Base-by-base conservation (phyloP, 1,140 invertebrate genomes). In the Tigriopus japonicus region DNA sequence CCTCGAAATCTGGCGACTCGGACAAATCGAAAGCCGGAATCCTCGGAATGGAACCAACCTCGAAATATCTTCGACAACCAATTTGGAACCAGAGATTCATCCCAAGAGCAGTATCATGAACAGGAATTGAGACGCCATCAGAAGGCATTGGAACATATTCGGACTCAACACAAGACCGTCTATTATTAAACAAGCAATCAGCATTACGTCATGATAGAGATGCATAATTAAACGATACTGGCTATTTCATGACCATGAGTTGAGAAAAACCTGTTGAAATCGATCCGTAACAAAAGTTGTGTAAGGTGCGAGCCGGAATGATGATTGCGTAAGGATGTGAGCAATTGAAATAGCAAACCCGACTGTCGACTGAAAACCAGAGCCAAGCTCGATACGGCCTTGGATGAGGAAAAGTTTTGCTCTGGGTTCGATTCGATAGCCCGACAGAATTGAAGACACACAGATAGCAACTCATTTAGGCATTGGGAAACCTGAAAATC, bases 261-360 rank as follows among this genome's bases (percentile, higher is more conserved):
- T 17, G 41, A 45, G 35, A 60, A 60, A 35, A 21, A 60, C 10
- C 58, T 1, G 42, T 60, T 60, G 58, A 42, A 60, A 52, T 60
- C 58, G 21, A 60, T 52, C 42, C 58, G 49, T 2, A 60, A 15
- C 14, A 60, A 45, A 2, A 60, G 42, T 52, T 60, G 15, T 1
- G 58, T 23, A 1, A 60, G 45, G 23, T 60, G 58, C 1, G 55
- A 58, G 1, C 55, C 28, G 10, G 21, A 13, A n/a, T 58, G 28
- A 42, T 23, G 17, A 42, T 42, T 58, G 1, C 42, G 14, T 10
- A 58, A 14, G 5, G 55, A 58, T 2, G 21, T 58, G 10, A 58
- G 41, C 40, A 58, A 17, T 19, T 58, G 13, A 42, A 58, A 58
- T 10, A 58, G n/a, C 2, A 42, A 19, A 6, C 55, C 14, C 9